These are phyloP conservation scores for Chaitophorus viminalis DNA, from an alignment of 2,888 invertebrate genomes.

Conservation along the genomic window DNA sequence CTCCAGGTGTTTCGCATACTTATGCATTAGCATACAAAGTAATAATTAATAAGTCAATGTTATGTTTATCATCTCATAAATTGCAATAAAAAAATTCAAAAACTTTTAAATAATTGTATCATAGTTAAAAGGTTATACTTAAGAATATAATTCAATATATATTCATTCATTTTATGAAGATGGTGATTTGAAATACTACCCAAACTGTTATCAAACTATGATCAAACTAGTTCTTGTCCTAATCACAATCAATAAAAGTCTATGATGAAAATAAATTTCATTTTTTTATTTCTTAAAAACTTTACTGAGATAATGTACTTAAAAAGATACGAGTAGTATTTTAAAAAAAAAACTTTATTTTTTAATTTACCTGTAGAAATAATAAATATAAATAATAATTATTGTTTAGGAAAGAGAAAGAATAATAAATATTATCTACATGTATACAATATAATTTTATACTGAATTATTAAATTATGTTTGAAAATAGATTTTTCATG, in stretches of 20 bases:
- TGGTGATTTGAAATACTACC: too few species aligned
- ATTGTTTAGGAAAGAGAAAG: not conserved
- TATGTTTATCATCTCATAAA: not conserved
- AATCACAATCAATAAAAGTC: not conserved
- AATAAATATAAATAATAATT: not conserved
- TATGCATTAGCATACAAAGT: conserved; percentile 77
- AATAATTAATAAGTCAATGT: conserved; percentile 52
- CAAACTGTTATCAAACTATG: too few species aligned
- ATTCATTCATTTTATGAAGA: too few species aligned
- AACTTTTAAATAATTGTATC: not conserved
- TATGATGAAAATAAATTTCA: not conserved
- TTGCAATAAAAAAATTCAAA: not conserved
- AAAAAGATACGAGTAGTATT: too few species aligned
- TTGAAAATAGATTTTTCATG: conserved; percentile 73
- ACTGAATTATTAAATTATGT: not conserved
- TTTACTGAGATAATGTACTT: too few species aligned
- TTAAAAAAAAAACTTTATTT: too few species aligned
- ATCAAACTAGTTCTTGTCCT: too few species aligned
- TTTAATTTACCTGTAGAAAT: not conserved
- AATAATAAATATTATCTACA: not conserved
- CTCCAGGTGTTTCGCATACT: conserved; percentile 83
- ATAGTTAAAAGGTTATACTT: not conserved
- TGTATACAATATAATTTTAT: too few species aligned
- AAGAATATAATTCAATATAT: not conserved
- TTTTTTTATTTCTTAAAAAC: not conserved